A percentile compares a stretch with the other conserved stretches of the same genome.
phyloP scores from a whole-genome alignment of 2,888 invertebrate genomes.

The Saturnia pavonia region DNA sequence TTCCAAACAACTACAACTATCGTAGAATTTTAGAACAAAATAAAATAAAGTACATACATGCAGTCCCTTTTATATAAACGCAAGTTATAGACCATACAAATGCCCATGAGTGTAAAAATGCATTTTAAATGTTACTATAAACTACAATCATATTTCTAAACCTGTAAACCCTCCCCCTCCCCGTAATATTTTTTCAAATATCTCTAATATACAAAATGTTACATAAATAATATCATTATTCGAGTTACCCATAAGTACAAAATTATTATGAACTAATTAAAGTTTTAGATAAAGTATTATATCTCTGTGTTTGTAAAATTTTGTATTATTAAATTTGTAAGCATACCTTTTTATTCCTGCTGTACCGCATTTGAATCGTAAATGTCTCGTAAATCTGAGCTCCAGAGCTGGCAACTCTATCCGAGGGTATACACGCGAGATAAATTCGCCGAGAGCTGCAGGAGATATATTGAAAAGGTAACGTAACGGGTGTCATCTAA shows the following conservation, averaged over 20 bases:
- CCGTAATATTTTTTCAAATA: too few species aligned
- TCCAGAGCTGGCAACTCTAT: conserved; percentile 6
- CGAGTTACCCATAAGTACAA: not conserved
- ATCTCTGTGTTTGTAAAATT: not conserved
- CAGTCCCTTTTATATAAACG: too few species aligned
- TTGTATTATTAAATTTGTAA: not conserved
- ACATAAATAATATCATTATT: not conserved
- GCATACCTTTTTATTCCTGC: not conserved
- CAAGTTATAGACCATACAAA: too few species aligned
- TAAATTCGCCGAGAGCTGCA: conserved; percentile 31
- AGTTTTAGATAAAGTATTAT: not conserved
- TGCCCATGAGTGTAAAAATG: too few species aligned
- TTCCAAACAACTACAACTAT: too few species aligned
- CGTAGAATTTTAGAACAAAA: too few species aligned
- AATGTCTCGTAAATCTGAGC: not conserved
- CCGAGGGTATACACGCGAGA: conserved; percentile 21
- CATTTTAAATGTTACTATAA: too few species aligned
- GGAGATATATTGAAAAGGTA: conserved; percentile 46
- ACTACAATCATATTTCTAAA: too few species aligned
- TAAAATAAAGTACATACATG: too few species aligned
- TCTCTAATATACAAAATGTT: too few species aligned
- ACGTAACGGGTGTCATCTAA: conserved; percentile 49
- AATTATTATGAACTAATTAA: not conserved
- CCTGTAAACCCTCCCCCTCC: too few species aligned
- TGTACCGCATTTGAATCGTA: not conserved